Evolutionary conservation across 2,888 invertebrate species (phyloP).

Genomic region (Drosophila ustulata): DNA sequence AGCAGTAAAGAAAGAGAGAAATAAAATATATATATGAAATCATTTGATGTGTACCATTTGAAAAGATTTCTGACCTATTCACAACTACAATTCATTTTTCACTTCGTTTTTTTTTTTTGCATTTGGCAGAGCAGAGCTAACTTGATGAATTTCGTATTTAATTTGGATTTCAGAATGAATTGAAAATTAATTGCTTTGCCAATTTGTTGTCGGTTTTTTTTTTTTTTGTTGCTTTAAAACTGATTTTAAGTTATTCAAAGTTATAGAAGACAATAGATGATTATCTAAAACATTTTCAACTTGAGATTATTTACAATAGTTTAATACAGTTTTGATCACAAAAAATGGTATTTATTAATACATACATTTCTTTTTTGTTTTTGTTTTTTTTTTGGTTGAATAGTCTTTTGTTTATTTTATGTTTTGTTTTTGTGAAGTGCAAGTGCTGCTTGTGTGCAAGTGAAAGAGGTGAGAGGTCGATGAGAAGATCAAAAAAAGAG

Average conservation of each 20-base stretch:
- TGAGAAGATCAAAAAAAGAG: conserved; percentile 1
- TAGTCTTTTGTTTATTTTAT: not conserved
- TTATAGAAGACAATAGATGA: conserved; percentile 34
- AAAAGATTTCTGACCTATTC: conserved; percentile 15
- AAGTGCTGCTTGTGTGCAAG: conserved; percentile 47
- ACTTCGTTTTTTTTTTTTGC: not conserved
- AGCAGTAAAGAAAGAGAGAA: conserved; percentile 63
- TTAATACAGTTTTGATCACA: conserved; percentile 33
- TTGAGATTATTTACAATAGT: conserved; percentile 59
- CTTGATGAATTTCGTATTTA: not conserved
- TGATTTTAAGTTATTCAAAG: conserved; percentile 64
- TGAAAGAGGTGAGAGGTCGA: conserved; percentile 11
- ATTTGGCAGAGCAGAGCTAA: conserved; percentile 39
- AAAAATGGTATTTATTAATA: conserved; percentile 13
- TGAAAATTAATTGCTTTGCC: conserved; percentile 20
- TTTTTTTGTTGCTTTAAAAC: conserved; percentile 41
- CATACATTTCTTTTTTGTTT: not conserved
- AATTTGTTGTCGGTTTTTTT: conserved; percentile 3
- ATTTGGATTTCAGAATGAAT: conserved; percentile 9
- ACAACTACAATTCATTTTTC: conserved; percentile 25
- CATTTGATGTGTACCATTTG: conserved; percentile 35
- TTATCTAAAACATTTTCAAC: conserved; percentile 39
- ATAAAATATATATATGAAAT: conserved; percentile 52
- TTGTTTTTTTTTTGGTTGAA: not conserved
- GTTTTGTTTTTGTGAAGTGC: conserved; percentile 32